Percentiles rank a stretch among this genome's conserved stretches.
These are phyloP conservation scores for Zhuqinia jingwanae DNA, from an alignment of 2,888 invertebrate genomes.

Conservation along the genomic window DNA sequence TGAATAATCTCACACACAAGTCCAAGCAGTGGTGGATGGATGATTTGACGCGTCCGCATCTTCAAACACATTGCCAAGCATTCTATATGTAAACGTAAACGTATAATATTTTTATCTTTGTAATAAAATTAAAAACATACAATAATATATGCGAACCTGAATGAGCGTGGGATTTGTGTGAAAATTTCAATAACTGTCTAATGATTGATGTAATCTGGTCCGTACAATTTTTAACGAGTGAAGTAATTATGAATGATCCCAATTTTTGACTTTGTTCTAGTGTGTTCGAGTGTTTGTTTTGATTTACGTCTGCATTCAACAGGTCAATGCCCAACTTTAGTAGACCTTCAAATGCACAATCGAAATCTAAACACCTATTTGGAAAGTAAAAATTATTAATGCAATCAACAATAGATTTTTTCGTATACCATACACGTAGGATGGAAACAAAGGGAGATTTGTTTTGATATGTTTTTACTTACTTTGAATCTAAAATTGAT, in stretches of 20 bases:
- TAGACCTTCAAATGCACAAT: constrained; percentile 76
- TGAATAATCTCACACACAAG: constrained; percentile 74
- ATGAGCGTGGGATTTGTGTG: constrained; percentile 61
- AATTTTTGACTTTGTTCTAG: constrained; percentile 64
- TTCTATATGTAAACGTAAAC: too few relatives aligned
- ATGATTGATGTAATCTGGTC: constrained; percentile 68
- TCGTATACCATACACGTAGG: too few relatives aligned
- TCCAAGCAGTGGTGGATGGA: constrained; percentile 63
- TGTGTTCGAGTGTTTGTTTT: constrained; percentile 45
- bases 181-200: constrained; percentile 71
- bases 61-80: constrained; percentile 71
- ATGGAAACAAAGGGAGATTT: background rate
- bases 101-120: too few relatives aligned
- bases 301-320: constrained; percentile 65
- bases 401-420: too few relatives aligned
- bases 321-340: constrained; percentile 74
- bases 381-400: too few relatives aligned
- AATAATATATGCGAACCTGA: constrained; percentile 71
- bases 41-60: constrained; percentile 63
- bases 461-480: too few relatives aligned
- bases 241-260: constrained; percentile 67
- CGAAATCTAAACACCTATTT: constrained; percentile 75
- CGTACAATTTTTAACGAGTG: constrained; percentile 65
- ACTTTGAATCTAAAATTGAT: constrained; percentile 68
- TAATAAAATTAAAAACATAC: too few relatives aligned